These are phyloP conservation scores for Pygmarrhopalites habei DNA, from an alignment of 1,140 invertebrate species.

Conservation along the genomic window DNA sequence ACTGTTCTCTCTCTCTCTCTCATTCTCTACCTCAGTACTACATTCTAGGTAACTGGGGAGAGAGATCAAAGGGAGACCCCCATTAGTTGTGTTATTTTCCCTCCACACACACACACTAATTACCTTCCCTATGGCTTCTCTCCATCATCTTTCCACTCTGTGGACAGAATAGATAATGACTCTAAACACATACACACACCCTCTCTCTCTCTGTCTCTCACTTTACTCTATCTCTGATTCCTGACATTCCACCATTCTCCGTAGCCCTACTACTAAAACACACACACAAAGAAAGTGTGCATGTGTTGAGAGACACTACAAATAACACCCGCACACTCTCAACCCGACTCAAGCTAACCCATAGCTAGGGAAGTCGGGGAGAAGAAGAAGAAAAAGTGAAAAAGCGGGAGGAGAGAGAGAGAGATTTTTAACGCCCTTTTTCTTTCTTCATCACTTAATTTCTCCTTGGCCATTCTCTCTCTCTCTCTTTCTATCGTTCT, in stretches of 20 bases:
- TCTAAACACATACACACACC: background rate
- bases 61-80: constrained; percentile 21
- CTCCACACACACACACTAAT: constrained; percentile 12
- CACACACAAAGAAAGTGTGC: too few species aligned
- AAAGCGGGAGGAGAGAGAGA: background rate
- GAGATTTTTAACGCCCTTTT: background rate
- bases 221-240: background rate
- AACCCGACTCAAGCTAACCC: too few species aligned
- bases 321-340: too few species aligned
- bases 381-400: background rate
- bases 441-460: background rate
- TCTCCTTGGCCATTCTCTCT: background rate
- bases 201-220: too few species aligned
- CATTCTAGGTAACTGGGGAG: background rate
- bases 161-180: constrained; percentile 5
- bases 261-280: background rate
- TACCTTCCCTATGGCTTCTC: constrained; percentile 15
- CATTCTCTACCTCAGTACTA: background rate
- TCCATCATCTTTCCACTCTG: constrained; percentile 13
- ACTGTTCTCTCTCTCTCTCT: background rate
- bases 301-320: too few species aligned
- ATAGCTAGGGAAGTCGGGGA: background rate
- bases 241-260: background rate
- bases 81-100: constrained; percentile 23
- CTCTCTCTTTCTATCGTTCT: background rate